Conservation (phyloP, 2,888 invertebrate species). For the Barypeithes pellucidus region DNA sequence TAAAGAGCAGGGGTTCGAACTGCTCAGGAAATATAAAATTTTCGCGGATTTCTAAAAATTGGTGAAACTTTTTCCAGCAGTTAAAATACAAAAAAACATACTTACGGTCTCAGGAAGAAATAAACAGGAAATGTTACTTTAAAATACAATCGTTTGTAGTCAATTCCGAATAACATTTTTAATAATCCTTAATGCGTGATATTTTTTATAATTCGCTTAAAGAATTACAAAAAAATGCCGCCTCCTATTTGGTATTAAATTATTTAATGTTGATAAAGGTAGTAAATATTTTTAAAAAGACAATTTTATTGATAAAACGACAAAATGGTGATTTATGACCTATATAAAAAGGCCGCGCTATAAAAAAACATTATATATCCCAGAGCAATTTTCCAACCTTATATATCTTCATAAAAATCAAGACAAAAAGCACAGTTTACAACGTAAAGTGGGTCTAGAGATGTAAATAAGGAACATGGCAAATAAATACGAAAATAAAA, state of each 20-base stretch:
- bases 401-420: slow-evolving; percentile 34
- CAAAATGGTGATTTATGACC: slow-evolving; percentile 10
- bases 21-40: slow-evolving; percentile 6
- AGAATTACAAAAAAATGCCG: no score
- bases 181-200: no score
- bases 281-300: neutral
- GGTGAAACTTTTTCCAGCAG: neutral
- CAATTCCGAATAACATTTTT: no score
- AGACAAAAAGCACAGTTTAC: slow-evolving; percentile 23
- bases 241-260: no score
- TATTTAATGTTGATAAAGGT: neutral
- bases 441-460: slow-evolving; percentile 13
- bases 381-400: slow-evolving; percentile 14
- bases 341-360: slow-evolving; percentile 10
- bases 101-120: no score
- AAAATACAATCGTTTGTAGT: no score
- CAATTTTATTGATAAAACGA: slow-evolving; percentile 3
- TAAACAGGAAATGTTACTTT: no score
- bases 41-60: neutral
- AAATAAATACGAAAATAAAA: slow-evolving; percentile 17
- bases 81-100: slow-evolving; percentile 1
- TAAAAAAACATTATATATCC: slow-evolving; percentile 22
- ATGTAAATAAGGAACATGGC: slow-evolving; percentile 17
- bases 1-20: slow-evolving; percentile 5
- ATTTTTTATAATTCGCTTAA: no score